Evolutionary conservation across 2,113 vertebrate genomes (phyloP).

Genomic region (Danio rerio): GRCz12tu NC_133178.1:30599501-30600000

Average conservation of each 20-base stretch:
- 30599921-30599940: conserved; percentile 67
- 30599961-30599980: conserved; percentile 77
- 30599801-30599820: conserved; percentile 14
- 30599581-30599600: no score
- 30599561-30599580: no score
- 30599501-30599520: no score
- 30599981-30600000: conserved; percentile 69
- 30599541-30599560: no score
- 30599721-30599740: neutral
- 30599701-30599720: neutral
- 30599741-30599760: neutral
- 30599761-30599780: neutral
- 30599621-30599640: no score
- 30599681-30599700: no score
- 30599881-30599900: conserved; percentile 33
- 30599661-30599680: no score
- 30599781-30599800: neutral
- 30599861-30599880: conserved; percentile 21
- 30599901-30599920: conserved; percentile 64
- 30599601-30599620: no score
- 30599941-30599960: conserved; percentile 69
- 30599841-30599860: conserved; percentile 4
- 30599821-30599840: conserved; percentile 18
- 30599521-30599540: no score
- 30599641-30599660: neutral